Conservation (phyloP, 2,797 vertebrate genomes). For the Graptemys geographica region DNA sequence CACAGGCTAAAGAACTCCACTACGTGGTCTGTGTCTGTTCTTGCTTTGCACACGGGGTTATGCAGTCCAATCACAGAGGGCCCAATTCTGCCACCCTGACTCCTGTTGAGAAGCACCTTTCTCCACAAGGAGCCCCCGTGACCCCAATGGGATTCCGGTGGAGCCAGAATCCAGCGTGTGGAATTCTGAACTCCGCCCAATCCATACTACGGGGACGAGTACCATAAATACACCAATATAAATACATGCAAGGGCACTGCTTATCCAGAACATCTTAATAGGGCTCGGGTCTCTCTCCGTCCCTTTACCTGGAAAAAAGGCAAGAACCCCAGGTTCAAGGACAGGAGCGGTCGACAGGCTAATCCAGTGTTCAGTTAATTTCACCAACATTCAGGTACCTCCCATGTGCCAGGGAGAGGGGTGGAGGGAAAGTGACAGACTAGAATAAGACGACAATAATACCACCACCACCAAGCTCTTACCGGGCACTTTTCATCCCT, state of each 20-base stretch:
- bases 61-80: neutral
- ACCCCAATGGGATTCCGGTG: no score
- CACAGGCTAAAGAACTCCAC: neutral
- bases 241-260: neutral
- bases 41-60: neutral
- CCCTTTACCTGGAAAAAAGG: neutral
- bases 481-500: neutral
- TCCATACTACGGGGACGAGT: neutral
- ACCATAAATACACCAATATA: neutral
- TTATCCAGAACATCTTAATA: neutral
- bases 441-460: no score
- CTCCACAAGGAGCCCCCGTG: neutral
- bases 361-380: neutral
- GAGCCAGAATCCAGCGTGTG: neutral
- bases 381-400: neutral
- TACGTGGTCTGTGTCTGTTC: neutral
- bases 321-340: neutral
- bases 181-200: neutral
- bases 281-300: neutral
- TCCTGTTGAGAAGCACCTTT: neutral
- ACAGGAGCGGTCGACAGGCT: rapidly evolving
- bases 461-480: neutral
- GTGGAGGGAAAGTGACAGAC: neutral
- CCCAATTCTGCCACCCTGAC: neutral
- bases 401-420: neutral